Base-by-base conservation (phyloP, 2,888 invertebrate genomes). In the Parnassius apollo region DNA sequence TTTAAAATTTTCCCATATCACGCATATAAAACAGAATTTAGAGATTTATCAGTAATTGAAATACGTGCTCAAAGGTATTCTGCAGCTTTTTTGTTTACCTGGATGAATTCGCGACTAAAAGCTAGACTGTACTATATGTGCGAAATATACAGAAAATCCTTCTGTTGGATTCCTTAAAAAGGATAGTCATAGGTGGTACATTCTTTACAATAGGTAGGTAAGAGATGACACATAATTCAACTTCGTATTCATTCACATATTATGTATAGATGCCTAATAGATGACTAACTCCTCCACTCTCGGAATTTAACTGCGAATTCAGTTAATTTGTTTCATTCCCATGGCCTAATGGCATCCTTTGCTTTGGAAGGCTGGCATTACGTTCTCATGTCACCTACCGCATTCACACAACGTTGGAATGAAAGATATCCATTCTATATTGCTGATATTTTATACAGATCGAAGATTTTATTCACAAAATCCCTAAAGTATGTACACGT, bases 321-420 rank as follows among this genome's bases (percentile, higher is more conserved):
- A 71, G 70, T 78, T 88, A 86, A 88, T 87, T 85, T 80, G 86
- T 75, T 73, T 70, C 75, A 83, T 87, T 88, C 89, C 84, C 88
- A 86, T 81, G 85, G 73, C 72, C 75, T 13, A 76, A 71, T 72
- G 75, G 77, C 76, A 66, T 67, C 62, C 54, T 63, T 64, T 55
- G 70, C 80, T 82, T 72, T 74, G 77, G 82, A 83, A 83, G 82
- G 76, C 80, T 75, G 75, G 78, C 81, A 81, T 80, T 78, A 72
- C 67, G 67, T 81, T 83, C 81, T 75, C 79, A 81, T 75, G 74
- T 75, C 75, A 80, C 80, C 81, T 78, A 81, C 85, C 71, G 70
- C 81, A 76, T 74, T 75, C 73, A 69, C 68, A 69, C 65, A 64
- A 64, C 64, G 58, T 56, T 55, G 69, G 79, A 75, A 81, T 78